A percentile compares a stretch with the other conserved stretches of the same genome.
phyloP scores from a whole-genome alignment of 2,797 vertebrate genomes.

The Ispidina picta region DNA sequence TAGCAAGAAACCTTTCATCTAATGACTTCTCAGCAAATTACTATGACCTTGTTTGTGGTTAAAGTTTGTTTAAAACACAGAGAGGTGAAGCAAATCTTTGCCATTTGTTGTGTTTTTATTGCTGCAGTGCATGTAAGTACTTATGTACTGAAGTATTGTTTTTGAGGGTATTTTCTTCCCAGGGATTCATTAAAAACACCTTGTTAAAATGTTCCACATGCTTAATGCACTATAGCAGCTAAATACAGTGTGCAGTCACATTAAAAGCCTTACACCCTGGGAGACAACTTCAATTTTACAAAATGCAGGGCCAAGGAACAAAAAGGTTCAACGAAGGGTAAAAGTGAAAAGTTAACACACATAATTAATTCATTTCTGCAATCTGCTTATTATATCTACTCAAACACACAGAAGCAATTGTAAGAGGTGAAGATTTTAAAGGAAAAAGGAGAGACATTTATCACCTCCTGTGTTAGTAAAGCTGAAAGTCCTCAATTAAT shows the following conservation, averaged over 20 bases:
- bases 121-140: neutral
- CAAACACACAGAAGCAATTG: neutral
- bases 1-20: neutral
- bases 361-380: constrained; percentile 50
- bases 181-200: constrained; percentile 16
- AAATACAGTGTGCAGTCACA: neutral
- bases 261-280: neutral
- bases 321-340: neutral
- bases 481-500: neutral
- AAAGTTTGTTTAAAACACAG: neutral
- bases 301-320: neutral
- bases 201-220: constrained; percentile 21
- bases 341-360: constrained; percentile 17
- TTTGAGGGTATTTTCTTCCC: neutral
- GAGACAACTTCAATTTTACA: neutral
- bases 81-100: neutral
- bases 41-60: neutral
- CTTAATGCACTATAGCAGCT: neutral
- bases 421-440: neutral
- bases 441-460: neutral
- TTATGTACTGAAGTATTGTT: neutral
- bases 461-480: neutral
- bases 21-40: neutral
- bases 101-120: neutral
- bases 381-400: constrained; percentile 4